Base-by-base conservation (phyloP, 2,888 invertebrate genomes). In the Hypena proboscidalis region DNA sequence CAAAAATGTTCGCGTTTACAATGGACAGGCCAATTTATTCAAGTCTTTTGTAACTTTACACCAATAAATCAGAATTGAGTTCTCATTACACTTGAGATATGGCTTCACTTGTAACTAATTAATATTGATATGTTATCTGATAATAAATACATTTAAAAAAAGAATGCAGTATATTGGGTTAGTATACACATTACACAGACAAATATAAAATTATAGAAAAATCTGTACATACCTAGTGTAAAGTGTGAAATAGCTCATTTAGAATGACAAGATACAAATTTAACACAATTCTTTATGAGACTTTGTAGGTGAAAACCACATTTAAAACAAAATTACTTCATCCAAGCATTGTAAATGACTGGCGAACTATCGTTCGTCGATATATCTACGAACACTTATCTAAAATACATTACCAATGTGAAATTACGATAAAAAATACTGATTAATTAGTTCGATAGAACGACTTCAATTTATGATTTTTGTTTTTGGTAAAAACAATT, bases 191-290 rank as follows among this genome's bases (percentile, higher is more conserved):
- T 9, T 25, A 10, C 3, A 5, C 9, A 9, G 6, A n/a, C 4
- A 1, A 25, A 25, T n/a, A 8, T 2, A 25, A 25, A 10, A 2
- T 3, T 3, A n/a, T 10, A 10, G 8, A 9, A 25, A 10, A 11
- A 2, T 22, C 11, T 32, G 37, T 54, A 73, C 78, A 49, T 77
- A 78, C 78, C 72, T 53, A 23, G 53, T 42, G 19, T 65, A 49
- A 25, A 68, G 61, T 22, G 42, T 30, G 33, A 74, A 63, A 55
- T 73, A 65, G 67, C 67, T 70, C 78, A 80, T 80, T 64, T 58
- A 58, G 51, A 54, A 41, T 22, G 32, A 37, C 23, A 14, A 22
- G 42, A 22, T 23, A 35, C 32, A 36, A 11, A 15, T 15, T 17
- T 10, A 32, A 22, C 13, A 25, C 22, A 34, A 13, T 25, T 9